Conservation (phyloP, 2,797 vertebrate genomes). For the Amphiprion clarkii region DNA sequence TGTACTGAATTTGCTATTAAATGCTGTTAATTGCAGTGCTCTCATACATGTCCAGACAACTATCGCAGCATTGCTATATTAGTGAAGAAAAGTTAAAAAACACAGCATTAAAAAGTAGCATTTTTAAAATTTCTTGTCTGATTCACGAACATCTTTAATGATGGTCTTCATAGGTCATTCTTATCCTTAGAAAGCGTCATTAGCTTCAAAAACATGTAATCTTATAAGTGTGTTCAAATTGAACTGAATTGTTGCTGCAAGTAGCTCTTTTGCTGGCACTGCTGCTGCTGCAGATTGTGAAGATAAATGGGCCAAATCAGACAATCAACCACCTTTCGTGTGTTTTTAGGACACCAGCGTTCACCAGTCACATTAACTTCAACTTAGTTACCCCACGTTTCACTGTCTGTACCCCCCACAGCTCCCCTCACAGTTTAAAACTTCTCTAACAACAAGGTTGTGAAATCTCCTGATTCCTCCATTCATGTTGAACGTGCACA, state of each 20-base stretch:
- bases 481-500: neutral
- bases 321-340: too few species aligned
- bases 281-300: neutral
- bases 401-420: too few species aligned
- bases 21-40: neutral
- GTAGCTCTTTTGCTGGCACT: too few species aligned
- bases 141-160: too few species aligned
- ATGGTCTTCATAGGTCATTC: neutral
- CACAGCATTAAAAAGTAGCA: too few species aligned
- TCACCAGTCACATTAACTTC: too few species aligned
- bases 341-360: too few species aligned
- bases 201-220: neutral
- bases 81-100: neutral
- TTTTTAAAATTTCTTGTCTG: too few species aligned
- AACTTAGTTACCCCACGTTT: too few species aligned
- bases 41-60: neutral
- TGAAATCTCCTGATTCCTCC: neutral
- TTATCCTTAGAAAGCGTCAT: neutral
- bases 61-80: too few species aligned
- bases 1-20: neutral
- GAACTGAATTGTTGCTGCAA: neutral
- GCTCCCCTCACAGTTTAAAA: neutral
- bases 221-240: neutral
- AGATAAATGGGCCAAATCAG: too few species aligned
- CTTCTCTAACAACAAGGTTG: neutral